These are phyloP conservation scores for Drosophila punjabiensis DNA, from an alignment of 1,140 invertebrate species.

Conservation along the genomic window DNA sequence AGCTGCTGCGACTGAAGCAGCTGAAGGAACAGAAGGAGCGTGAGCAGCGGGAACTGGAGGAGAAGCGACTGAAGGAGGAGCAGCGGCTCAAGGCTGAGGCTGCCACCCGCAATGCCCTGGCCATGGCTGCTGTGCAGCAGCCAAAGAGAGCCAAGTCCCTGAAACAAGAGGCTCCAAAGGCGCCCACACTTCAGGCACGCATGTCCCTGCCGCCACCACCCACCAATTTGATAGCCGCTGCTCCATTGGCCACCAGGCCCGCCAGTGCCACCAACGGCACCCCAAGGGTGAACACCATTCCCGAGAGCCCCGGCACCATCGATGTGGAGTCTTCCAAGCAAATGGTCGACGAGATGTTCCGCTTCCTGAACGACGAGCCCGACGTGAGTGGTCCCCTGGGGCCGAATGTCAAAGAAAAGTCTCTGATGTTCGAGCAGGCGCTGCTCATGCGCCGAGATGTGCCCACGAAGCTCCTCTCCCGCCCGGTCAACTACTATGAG, in stretches of 20 bases:
- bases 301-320: slow-evolving; percentile 54
- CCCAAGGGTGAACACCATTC: slow-evolving; percentile 11
- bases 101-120: slow-evolving; percentile 44
- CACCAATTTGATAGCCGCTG: slow-evolving; percentile 18
- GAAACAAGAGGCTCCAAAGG: slow-evolving; percentile 40
- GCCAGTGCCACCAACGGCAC: slow-evolving; percentile 23
- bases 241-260: slow-evolving; percentile 16
- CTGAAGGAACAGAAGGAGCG: slow-evolving; percentile 33
- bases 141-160: slow-evolving; percentile 21
- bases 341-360: slow-evolving; percentile 85
- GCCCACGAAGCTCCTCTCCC: slow-evolving; percentile 80
- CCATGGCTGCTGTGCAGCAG: slow-evolving; percentile 68
- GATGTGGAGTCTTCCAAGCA: slow-evolving; percentile 87
- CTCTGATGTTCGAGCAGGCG: slow-evolving; percentile 79
- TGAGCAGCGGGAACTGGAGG: slow-evolving; percentile 65
- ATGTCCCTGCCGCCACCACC: slow-evolving; percentile 68
- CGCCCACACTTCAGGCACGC: slow-evolving; percentile 62
- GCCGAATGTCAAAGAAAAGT: slow-evolving; percentile 84
- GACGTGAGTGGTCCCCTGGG: slow-evolving; percentile 74
- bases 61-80: slow-evolving; percentile 41
- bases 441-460: slow-evolving; percentile 72
- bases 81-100: slow-evolving; percentile 85
- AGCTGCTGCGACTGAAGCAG: slow-evolving; percentile 21
- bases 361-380: slow-evolving; percentile 86
- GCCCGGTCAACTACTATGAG: slow-evolving; percentile 84